phyloP scores from a whole-genome alignment of 2,113 vertebrate species.

The Catharus bicknelli region DNA sequence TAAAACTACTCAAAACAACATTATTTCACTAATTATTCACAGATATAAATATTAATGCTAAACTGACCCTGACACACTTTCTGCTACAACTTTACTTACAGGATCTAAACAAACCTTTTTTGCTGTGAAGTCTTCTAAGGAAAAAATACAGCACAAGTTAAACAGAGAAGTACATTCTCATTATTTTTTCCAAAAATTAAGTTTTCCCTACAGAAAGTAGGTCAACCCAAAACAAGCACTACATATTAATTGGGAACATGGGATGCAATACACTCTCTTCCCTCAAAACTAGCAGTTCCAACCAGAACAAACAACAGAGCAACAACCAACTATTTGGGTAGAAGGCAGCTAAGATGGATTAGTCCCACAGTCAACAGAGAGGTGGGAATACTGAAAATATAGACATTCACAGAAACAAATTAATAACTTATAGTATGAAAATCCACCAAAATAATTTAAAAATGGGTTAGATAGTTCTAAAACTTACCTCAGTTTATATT shows the following conservation, averaged over 20 bases:
- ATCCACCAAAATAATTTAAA: neutral
- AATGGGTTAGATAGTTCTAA: neutral
- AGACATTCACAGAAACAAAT: neutral
- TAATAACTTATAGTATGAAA: neutral
- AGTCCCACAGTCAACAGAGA: neutral
- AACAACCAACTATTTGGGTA: neutral
- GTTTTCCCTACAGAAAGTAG: neutral
- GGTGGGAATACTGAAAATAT: neutral
- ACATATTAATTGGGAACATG: neutral
- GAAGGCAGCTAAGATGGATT: neutral
- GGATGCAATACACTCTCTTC: neutral
- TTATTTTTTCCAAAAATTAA: neutral
- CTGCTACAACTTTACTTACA: neutral
- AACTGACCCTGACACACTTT: neutral
- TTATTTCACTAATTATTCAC: neutral
- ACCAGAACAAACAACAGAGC: neutral
- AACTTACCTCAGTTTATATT: neutral
- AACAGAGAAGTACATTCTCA: neutral
- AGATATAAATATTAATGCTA: conserved; percentile 21
- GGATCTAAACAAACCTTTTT: neutral
- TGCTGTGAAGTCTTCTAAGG: neutral
- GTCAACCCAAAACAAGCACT: neutral
- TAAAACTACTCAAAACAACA: neutral
- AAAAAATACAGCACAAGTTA: neutral
- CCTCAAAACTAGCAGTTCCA: neutral